Evolutionary conservation across 2,888 invertebrate genomes (phyloP).

Genomic region (Hipparchia semele): DNA sequence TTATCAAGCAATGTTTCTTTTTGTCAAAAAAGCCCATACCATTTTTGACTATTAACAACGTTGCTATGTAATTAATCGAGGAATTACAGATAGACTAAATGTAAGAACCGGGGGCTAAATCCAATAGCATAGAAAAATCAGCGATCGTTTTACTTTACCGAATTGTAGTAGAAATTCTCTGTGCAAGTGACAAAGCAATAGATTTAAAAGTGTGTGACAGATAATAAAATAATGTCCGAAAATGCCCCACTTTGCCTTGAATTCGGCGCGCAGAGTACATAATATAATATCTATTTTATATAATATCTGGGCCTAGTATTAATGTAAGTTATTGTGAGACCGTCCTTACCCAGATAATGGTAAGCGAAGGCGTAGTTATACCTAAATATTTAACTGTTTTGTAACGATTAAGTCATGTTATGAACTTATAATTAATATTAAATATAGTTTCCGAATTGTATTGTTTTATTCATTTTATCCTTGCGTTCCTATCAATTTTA

Average conservation of each 20-base stretch:
- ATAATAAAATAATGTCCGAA: too few relatives aligned
- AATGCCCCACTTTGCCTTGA: neutral
- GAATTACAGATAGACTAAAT: too few relatives aligned
- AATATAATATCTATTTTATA: conserved; percentile 33
- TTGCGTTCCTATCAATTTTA: neutral
- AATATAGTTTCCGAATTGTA: conserved; percentile 75
- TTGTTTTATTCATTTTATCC: conserved; percentile 46
- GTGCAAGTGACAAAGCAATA: too few relatives aligned
- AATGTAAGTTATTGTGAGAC: conserved; percentile 76
- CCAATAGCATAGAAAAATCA: too few relatives aligned
- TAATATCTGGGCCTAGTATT: conserved; percentile 76
- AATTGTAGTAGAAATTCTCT: too few relatives aligned
- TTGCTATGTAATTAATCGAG: too few relatives aligned
- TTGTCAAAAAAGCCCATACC: too few relatives aligned
- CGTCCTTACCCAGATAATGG: conserved; percentile 80
- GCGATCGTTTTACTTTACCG: too few relatives aligned
- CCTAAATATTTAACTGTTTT: conserved; percentile 79
- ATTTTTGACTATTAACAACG: too few relatives aligned
- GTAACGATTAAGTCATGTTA: conserved; percentile 82
- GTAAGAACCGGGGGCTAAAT: too few relatives aligned
- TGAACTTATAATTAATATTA: conserved; percentile 81
- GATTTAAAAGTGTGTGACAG: too few relatives aligned
- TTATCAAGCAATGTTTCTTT: too few relatives aligned
- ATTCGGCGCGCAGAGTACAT: conserved; percentile 1
- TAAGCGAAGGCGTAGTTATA: conserved; percentile 75